phyloP scores from a whole-genome alignment of 2,888 invertebrate genomes.

The Drosophila seclusa region DNA sequence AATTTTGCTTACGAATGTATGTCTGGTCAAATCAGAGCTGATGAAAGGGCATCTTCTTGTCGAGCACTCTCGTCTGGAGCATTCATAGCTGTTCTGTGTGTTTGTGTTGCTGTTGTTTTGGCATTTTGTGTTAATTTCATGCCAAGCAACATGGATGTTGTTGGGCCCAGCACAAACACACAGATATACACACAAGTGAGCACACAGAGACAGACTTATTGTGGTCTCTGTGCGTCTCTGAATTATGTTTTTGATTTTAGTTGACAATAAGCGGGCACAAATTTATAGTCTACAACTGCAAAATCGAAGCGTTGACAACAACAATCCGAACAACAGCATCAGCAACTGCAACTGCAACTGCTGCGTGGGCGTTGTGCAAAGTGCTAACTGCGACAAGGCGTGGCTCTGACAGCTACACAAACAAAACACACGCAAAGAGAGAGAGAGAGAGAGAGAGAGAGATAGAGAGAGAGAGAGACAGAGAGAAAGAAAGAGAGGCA shows the following conservation, averaged over 20 bases:
- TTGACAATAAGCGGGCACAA: conserved; percentile 81
- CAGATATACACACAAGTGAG: conserved; percentile 3
- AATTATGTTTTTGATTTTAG: conserved; percentile 81
- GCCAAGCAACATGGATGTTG: conserved; percentile 53
- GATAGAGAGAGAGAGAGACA: neutral
- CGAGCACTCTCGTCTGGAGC: neutral
- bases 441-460: conserved; percentile 12
- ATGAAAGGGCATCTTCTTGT: neutral
- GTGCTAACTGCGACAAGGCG: conserved; percentile 76
- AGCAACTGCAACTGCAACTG: conserved; percentile 36
- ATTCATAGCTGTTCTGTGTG: conserved; percentile 1
- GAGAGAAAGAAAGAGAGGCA: neutral
- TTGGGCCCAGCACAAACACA: conserved; percentile 30
- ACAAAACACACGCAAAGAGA: conserved; percentile 46
- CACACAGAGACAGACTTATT: conserved; percentile 50
- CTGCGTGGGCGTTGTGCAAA: conserved; percentile 71
- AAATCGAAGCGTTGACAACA: conserved; percentile 82
- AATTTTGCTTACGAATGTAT: neutral
- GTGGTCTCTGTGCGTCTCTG: conserved; percentile 72
- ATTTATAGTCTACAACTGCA: conserved; percentile 79
- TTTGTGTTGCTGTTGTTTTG: conserved; percentile 65
- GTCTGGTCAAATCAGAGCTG: neutral
- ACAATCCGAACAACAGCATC: conserved; percentile 25
- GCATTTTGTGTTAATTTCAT: conserved; percentile 82
- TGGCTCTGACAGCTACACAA: conserved; percentile 76